Evolutionary conservation across 1,140 invertebrate genomes (phyloP).

Genomic region (Drosophila bocqueti): DNA sequence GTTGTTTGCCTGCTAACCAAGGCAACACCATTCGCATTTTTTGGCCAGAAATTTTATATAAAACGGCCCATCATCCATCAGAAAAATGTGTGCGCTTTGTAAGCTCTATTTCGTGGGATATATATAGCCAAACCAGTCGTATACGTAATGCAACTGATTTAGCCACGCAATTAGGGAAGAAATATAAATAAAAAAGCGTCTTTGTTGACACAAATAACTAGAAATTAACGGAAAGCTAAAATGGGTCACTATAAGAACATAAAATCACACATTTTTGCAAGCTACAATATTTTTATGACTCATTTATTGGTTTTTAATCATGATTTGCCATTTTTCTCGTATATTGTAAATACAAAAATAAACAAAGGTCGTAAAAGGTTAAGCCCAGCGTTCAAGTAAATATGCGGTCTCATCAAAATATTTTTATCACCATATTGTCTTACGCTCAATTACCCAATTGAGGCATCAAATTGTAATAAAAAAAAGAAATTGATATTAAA

Average conservation of each 20-base stretch:
- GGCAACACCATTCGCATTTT: conserved; percentile 40
- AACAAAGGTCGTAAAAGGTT: conserved; percentile 13
- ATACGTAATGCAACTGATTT: conserved; percentile 61
- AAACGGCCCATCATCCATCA: conserved; percentile 29
- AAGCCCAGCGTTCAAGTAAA: conserved; percentile 6
- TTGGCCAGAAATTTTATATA: conserved; percentile 35
- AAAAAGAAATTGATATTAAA: conserved; percentile 15
- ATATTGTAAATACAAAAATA: neutral
- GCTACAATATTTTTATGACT: neutral
- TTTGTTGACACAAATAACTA: conserved; percentile 7
- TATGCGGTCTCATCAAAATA: conserved; percentile 12
- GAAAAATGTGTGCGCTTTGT: conserved; percentile 3
- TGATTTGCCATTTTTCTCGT: neutral
- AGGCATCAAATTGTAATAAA: conserved; percentile 4
- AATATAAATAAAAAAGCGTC: conserved; percentile 10
- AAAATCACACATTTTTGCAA: neutral
- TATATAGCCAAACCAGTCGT: conserved; percentile 7
- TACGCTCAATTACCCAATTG: conserved; percentile 20
- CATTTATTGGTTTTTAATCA: neutral
- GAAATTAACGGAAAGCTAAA: neutral
- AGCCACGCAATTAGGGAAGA: conserved; percentile 27
- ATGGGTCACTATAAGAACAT: neutral
- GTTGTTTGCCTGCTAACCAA: conserved; percentile 29
- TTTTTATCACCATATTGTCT: conserved; percentile 18
- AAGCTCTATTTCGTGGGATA: neutral